A percentile compares a stretch with the other conserved stretches of the same genome.
phyloP scores from a whole-genome alignment of 2,797 vertebrate species.

The Thaleichthys pacificus region DNA sequence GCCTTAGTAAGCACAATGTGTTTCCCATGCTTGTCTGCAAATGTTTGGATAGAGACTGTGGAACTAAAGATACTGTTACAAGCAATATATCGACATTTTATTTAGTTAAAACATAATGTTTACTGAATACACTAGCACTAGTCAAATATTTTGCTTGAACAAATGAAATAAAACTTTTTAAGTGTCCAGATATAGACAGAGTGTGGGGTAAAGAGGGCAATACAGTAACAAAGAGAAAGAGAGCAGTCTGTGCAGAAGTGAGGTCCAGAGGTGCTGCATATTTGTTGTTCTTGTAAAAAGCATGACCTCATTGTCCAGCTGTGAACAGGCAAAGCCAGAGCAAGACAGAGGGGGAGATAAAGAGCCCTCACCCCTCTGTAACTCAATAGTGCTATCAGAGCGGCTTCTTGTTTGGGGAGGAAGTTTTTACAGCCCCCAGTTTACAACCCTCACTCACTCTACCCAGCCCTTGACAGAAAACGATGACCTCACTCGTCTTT shows the following conservation, averaged over 20 bases:
- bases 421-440: slow-evolving; percentile 47
- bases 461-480: slow-evolving; percentile 47
- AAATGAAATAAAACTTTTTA: not conserved
- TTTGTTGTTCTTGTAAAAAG: slow-evolving; percentile 27
- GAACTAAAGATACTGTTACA: slow-evolving; percentile 11
- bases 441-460: slow-evolving; percentile 29
- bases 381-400: slow-evolving; percentile 33
- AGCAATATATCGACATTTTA: not conserved
- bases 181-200: not conserved
- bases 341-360: not conserved
- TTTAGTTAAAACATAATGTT: slow-evolving; percentile 6
- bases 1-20: slow-evolving; percentile 40
- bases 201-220: slow-evolving; percentile 6
- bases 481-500: slow-evolving; percentile 55
- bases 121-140: not conserved
- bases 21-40: slow-evolving; percentile 42
- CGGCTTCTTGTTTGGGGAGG: slow-evolving; percentile 37
- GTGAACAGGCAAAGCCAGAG: not conserved
- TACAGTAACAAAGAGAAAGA: not conserved
- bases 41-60: slow-evolving; percentile 39
- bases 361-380: slow-evolving; percentile 1
- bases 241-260: not conserved
- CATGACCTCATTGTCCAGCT: slow-evolving; percentile 13
- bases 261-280: slow-evolving; percentile 6
- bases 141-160: not conserved